Conservation (phyloP, 2,888 invertebrate species). For the Rhagium mordax region DNA sequence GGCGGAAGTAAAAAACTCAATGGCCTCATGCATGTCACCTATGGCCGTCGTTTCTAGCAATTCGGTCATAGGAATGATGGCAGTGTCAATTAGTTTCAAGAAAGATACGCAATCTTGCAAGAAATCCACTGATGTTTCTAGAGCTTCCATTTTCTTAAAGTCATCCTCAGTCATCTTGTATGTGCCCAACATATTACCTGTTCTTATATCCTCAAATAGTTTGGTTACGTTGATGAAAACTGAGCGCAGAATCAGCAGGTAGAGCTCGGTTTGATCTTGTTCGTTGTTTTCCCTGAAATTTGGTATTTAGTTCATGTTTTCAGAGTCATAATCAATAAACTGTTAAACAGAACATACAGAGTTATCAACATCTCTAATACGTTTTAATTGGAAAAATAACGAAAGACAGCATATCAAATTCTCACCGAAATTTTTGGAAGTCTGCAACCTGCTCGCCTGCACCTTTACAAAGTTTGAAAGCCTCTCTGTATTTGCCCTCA, state of each 20-base stretch:
- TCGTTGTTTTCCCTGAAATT: conserved; percentile 21
- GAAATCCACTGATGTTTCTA: conserved; percentile 77
- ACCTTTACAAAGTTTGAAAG: conserved; percentile 22
- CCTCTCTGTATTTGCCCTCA: conserved; percentile 65
- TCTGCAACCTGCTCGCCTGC: conserved; percentile 19
- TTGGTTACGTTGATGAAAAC: conserved; percentile 41
- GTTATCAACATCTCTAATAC: too few species aligned
- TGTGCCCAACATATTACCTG: conserved; percentile 15
- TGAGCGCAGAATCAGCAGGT: conserved; percentile 38
- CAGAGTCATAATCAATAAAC: too few species aligned
- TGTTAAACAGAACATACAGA: too few species aligned
- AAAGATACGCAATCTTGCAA: conserved; percentile 72
- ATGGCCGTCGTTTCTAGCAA: conserved; percentile 82
- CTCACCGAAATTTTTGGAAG: conserved; percentile 60
- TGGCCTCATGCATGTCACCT: conserved; percentile 89
- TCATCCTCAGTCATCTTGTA: conserved; percentile 48
- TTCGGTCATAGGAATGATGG: conserved; percentile 79
- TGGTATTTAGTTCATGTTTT: not conserved
- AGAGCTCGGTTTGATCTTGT: conserved; percentile 29
- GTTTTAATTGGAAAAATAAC: too few species aligned
- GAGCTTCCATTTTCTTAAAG: conserved; percentile 68
- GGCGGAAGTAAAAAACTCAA: conserved; percentile 89
- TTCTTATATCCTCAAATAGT: conserved; percentile 32
- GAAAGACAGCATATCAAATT: not conserved
- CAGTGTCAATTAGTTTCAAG: conserved; percentile 65